These are phyloP conservation scores for Hippocampus barbouri DNA, from an alignment of 2,113 vertebrate genomes.

Conservation along the genomic window DNA sequence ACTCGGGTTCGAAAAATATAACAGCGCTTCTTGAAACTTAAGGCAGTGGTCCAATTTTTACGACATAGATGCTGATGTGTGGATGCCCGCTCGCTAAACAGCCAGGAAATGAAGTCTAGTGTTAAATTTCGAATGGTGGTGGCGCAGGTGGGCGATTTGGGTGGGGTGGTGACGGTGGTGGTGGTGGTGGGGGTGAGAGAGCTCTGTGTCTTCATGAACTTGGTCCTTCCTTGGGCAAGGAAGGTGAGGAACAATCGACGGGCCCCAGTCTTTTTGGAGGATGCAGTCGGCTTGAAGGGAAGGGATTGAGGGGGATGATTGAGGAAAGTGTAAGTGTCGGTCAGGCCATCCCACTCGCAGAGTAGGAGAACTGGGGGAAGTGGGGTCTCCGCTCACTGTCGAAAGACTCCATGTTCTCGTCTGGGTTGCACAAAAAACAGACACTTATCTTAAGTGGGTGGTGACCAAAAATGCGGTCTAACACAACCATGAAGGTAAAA, in stretches of 20 bases:
- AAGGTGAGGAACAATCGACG: background rate
- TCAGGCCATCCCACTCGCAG: conserved; percentile 91
- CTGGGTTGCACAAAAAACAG: conserved; percentile 54
- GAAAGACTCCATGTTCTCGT: conserved; percentile 89
- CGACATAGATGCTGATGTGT: conserved; percentile 43
- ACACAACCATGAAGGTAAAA: no score
- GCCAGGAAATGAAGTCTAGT: conserved; percentile 61
- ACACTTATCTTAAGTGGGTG: background rate
- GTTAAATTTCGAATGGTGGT: conserved; percentile 41
- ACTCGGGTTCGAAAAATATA: conserved; percentile 35
- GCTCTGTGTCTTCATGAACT: conserved; percentile 49
- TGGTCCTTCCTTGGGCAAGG: conserved; percentile 48
- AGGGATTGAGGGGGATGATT: conserved; percentile 49
- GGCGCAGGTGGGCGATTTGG: no score
- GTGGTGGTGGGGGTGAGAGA: conserved; percentile 14
- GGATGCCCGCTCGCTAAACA: conserved; percentile 50
- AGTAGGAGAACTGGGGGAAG: conserved; percentile 97
- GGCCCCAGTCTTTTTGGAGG: conserved; percentile 66
- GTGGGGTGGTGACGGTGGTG: no score
- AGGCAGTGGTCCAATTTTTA: conserved; percentile 47
- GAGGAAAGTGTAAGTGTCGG: conserved; percentile 68
- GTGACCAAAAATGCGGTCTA: no score
- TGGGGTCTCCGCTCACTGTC: conserved; percentile 91
- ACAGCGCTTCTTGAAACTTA: conserved; percentile 27
- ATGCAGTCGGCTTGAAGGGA: conserved; percentile 73